phyloP scores from a whole-genome alignment of 2,113 vertebrate genomes.

The Antigone vipio region DNA sequence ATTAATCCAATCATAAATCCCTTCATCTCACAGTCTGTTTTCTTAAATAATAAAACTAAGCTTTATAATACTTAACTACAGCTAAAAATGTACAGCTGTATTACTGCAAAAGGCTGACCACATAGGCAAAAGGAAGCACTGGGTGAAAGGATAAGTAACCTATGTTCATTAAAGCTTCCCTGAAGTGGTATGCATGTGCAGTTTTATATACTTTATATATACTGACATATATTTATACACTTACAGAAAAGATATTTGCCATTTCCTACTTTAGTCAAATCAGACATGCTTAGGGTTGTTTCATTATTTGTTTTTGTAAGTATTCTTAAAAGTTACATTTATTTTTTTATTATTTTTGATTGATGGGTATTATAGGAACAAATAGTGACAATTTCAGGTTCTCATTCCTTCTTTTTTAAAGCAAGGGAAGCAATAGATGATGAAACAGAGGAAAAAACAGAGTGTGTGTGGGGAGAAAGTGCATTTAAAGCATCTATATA shows the following conservation, averaged over 20 bases:
- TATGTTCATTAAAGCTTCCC: neutral
- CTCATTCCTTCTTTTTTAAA: neutral
- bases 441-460: neutral
- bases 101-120: neutral
- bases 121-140: neutral
- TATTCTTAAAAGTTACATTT: neutral
- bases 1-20: neutral
- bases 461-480: neutral
- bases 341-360: neutral
- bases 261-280: neutral
- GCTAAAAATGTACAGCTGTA: neutral
- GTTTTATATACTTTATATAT: neutral
- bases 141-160: neutral
- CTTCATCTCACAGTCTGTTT: neutral
- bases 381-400: neutral
- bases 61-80: neutral
- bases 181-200: neutral
- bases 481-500: neutral
- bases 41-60: neutral
- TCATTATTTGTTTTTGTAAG: neutral
- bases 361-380: neutral
- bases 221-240: neutral
- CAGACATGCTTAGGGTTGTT: neutral
- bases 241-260: neutral
- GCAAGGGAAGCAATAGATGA: neutral